Conservation (phyloP, 2,888 invertebrate genomes). For the Dasypogon diadema region DNA sequence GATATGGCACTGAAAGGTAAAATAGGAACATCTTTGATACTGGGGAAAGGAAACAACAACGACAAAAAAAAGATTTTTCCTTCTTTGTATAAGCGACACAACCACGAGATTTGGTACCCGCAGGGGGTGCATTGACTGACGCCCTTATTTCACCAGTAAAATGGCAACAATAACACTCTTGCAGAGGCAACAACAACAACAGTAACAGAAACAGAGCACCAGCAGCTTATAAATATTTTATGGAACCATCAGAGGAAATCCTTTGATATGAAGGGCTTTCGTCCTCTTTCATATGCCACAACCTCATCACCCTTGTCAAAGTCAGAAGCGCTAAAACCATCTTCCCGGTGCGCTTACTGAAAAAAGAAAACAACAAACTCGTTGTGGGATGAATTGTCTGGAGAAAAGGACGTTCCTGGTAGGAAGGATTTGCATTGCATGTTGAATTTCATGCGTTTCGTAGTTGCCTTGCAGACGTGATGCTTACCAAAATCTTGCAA, state of each 20-base stretch:
- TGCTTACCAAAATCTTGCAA: constrained; percentile 23
- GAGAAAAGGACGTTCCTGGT: background rate
- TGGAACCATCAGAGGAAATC: constrained; percentile 53
- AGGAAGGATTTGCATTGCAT: constrained; percentile 5
- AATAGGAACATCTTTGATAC: constrained; percentile 27
- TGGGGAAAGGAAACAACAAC: background rate
- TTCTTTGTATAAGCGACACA: constrained; percentile 22
- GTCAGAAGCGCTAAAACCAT: constrained; percentile 17
- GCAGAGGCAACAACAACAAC: background rate
- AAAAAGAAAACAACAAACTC: background rate
- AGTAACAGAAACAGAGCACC: background rate
- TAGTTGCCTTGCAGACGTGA: constrained; percentile 13
- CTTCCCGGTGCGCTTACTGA: background rate
- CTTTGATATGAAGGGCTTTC: constrained; percentile 51
- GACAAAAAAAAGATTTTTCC: constrained; percentile 15
- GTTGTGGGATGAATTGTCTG: background rate
- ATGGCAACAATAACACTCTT: constrained; percentile 46
- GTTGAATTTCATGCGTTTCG: constrained; percentile 8
- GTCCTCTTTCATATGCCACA: constrained; percentile 45
- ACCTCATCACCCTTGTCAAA: constrained; percentile 40
- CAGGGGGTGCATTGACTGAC: constrained; percentile 52
- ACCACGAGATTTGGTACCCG: constrained; percentile 43
- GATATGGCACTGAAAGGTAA: constrained; percentile 2
- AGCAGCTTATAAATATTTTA: constrained; percentile 53
- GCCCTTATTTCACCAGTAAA: constrained; percentile 44